These are phyloP conservation scores for Macropis europaea DNA, from an alignment of 2,888 invertebrate genomes.

Conservation along the genomic window DNA sequence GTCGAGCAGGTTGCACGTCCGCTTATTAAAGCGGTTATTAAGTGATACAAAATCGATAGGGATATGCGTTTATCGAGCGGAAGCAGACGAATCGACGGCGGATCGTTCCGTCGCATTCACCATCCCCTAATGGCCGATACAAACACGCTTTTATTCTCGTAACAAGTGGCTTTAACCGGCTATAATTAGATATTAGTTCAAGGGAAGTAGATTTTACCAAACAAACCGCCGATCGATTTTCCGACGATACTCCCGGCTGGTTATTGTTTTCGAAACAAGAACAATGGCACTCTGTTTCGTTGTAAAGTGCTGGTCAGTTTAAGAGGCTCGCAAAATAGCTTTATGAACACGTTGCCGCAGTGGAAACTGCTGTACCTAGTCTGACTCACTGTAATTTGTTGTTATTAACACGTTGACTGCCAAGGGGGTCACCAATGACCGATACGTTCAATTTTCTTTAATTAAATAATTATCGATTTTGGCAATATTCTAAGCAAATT, in stretches of 20 bases:
- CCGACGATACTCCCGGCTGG: neutral
- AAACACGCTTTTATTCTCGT: constrained; percentile 43
- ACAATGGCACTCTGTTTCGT: neutral
- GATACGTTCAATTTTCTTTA: too few relatives aligned
- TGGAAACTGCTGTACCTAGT: too few relatives aligned
- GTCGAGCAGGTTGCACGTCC: neutral
- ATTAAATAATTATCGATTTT: too few relatives aligned
- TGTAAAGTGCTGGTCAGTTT: too few relatives aligned
- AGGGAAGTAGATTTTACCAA: constrained; percentile 7
- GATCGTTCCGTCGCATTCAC: constrained; percentile 59
- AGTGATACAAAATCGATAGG: constrained; percentile 43
- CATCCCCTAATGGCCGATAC: constrained; percentile 28
- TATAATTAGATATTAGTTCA: constrained; percentile 56
- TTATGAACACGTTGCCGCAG: too few relatives aligned
- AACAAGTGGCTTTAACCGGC: constrained; percentile 39
- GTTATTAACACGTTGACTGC: too few relatives aligned
- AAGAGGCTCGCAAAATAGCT: too few relatives aligned
- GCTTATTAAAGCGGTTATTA: constrained; percentile 23
- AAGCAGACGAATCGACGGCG: constrained; percentile 56
- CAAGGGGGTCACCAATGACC: too few relatives aligned
- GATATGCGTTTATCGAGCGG: constrained; percentile 50
- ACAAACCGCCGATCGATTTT: constrained; percentile 13
- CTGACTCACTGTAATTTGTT: too few relatives aligned
- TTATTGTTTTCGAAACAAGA: neutral
- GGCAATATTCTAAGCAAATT: too few relatives aligned